phyloP scores from a whole-genome alignment of 2,113 vertebrate species.

The Antigone vipio region DNA sequence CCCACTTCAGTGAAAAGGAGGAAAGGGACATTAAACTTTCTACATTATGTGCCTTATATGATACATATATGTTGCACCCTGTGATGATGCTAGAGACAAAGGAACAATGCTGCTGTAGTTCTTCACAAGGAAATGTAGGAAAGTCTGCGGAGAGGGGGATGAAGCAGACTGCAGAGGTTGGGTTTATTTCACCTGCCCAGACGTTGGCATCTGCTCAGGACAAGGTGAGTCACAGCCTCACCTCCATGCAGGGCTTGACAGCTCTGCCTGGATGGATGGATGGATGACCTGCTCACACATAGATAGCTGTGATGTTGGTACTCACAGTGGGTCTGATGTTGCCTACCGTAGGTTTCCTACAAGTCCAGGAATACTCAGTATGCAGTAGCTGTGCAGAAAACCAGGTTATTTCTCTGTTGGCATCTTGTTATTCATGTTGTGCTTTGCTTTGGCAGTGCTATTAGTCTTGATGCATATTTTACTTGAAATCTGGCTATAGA shows the following conservation, averaged over 20 bases:
- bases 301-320: neutral
- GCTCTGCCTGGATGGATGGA: neutral
- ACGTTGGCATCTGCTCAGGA: accelerated
- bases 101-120: neutral
- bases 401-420: neutral
- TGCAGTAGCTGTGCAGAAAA: neutral
- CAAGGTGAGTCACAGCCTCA: neutral
- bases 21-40: neutral
- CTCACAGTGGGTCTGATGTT: neutral
- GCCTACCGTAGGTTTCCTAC: neutral
- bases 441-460: neutral
- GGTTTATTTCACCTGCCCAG: neutral
- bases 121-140: neutral
- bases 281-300: neutral
- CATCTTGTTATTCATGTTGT: neutral
- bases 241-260: neutral
- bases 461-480: neutral
- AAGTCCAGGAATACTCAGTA: neutral
- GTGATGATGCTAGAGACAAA: neutral
- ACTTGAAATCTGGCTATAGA: neutral
- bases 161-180: neutral
- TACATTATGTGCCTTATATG: neutral
- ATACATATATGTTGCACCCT: neutral
- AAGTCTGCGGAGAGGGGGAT: neutral
- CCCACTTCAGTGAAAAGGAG: neutral